These are phyloP conservation scores for Axea sp. DNA, from an alignment of 2,888 invertebrate genomes.

Conservation along the genomic window DNA sequence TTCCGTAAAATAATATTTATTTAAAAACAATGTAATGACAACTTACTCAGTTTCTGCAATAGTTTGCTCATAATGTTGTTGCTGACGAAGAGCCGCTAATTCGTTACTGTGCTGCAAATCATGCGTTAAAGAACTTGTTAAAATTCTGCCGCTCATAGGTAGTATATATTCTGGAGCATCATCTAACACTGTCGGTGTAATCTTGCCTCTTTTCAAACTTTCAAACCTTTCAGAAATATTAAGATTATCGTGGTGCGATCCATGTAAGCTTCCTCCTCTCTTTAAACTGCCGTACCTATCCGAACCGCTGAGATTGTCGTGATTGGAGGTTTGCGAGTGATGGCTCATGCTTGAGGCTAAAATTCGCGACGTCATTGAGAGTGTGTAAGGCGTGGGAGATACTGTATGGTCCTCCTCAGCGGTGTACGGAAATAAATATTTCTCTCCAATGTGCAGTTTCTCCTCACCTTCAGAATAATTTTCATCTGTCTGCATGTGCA, in stretches of 20 bases:
- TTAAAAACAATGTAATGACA: no score
- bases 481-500: conserved; percentile 71
- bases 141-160: conserved; percentile 76
- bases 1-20: no score
- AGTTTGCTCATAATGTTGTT: conserved; percentile 71
- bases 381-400: conserved; percentile 77
- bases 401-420: conserved; percentile 80
- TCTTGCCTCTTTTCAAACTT: conserved; percentile 75
- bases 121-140: conserved; percentile 75
- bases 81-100: conserved; percentile 74
- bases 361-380: conserved; percentile 77
- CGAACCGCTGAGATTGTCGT: conserved; percentile 74
- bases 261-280: conserved; percentile 74
- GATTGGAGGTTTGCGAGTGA: conserved; percentile 76
- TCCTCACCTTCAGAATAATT: conserved; percentile 78
- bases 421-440: conserved; percentile 92
- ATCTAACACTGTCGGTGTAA: conserved; percentile 73
- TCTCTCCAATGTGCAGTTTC: conserved; percentile 85
- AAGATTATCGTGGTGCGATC: conserved; percentile 76
- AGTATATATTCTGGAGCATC: conserved; percentile 76
- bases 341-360: conserved; percentile 77
- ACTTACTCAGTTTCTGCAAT: conserved; percentile 78
- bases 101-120: conserved; percentile 78
- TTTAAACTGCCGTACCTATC: conserved; percentile 77
- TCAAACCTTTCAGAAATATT: conserved; percentile 75